Evolutionary conservation across 2,888 invertebrate genomes (phyloP).

Genomic region (Ophion obscuratus): DNA sequence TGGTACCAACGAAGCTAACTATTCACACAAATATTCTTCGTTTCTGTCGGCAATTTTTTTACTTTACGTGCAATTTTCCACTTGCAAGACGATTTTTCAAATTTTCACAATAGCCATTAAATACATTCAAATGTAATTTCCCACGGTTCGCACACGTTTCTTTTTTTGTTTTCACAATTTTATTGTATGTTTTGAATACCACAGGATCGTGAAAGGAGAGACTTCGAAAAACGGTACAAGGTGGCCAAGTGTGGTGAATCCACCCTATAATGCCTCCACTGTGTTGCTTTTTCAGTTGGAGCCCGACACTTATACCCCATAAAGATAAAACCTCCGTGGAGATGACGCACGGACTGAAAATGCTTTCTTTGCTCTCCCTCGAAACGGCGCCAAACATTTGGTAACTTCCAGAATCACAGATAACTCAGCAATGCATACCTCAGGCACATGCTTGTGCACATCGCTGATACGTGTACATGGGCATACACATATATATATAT

Average conservation of each 20-base stretch:
- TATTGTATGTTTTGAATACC: not conserved
- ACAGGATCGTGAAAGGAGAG: not conserved
- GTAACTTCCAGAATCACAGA: conserved; percentile 53
- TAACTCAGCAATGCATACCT: conserved; percentile 50
- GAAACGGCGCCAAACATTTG: conserved; percentile 49
- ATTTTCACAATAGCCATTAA: not conserved
- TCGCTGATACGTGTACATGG: conserved; percentile 1
- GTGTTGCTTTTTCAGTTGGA: conserved; percentile 54
- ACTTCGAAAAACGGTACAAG: not conserved
- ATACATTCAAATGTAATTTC: not conserved
- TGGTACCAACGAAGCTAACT: too few species aligned
- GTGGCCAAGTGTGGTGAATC: conserved; percentile 34
- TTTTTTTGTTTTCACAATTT: not conserved
- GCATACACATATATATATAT: not conserved
- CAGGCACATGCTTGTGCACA: not conserved
- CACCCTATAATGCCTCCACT: conserved; percentile 47
- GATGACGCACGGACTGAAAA: conserved; percentile 64
- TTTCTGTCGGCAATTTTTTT: too few species aligned
- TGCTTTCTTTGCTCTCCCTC: conserved; percentile 49
- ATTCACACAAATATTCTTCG: too few species aligned
- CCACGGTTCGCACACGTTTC: not conserved
- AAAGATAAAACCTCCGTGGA: conserved; percentile 55
- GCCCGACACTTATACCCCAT: conserved; percentile 58
- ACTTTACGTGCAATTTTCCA: too few species aligned
- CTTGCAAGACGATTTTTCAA: too few species aligned